phyloP scores from a whole-genome alignment of 53 echinoderm and acorn worm species.

The Arbacia lixula region DNA sequence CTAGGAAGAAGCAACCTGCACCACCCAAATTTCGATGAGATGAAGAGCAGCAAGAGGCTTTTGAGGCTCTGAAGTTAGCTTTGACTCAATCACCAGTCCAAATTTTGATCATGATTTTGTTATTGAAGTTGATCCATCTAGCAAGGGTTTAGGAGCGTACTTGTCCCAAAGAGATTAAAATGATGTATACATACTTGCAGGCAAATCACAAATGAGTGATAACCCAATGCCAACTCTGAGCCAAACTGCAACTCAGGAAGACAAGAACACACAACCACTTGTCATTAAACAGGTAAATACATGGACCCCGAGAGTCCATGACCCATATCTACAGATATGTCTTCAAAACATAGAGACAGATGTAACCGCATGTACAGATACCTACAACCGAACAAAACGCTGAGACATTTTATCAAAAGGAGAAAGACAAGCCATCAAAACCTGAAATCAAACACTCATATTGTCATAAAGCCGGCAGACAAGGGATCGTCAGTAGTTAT shows the following conservation, averaged over 20 bases:
- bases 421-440: background rate
- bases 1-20: background rate
- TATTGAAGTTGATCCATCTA: too few relatives aligned
- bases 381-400: background rate
- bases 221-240: background rate
- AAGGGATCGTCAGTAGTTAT: conserved; percentile 8
- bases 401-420: background rate
- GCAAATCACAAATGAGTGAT: background rate
- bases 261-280: background rate
- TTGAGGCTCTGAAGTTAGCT: background rate
- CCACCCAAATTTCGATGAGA: background rate
- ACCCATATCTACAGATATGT: background rate
- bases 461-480: conserved; percentile 6
- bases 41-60: background rate
- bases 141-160: too few relatives aligned
- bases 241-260: background rate
- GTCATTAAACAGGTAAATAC: background rate
- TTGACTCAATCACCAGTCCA: background rate
- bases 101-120: too few relatives aligned
- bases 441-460: background rate
- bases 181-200: too few relatives aligned
- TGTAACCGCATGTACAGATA: too few relatives aligned
- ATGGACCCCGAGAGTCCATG: background rate
- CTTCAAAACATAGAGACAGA: conserved; percentile 4
- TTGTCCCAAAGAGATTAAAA: too few relatives aligned